phyloP scores from a whole-genome alignment of 2,113 vertebrate species.

The Grammomys surdaster region DNA sequence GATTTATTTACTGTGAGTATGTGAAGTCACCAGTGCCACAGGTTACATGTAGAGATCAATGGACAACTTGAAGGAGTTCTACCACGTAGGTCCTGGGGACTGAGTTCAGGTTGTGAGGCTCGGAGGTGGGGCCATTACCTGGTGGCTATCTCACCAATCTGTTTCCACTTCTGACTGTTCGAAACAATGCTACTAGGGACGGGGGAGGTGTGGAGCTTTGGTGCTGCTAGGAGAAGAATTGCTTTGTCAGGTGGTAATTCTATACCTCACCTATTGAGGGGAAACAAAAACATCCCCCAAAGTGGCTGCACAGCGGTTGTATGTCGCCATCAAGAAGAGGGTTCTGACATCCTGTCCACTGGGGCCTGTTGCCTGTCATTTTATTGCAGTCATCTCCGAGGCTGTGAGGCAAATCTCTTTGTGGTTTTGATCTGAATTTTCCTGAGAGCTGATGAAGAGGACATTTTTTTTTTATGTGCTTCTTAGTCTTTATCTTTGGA shows the following conservation, averaged over 20 bases:
- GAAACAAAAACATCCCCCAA: neutral
- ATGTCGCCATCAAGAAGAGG: neutral
- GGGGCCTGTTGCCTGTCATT: neutral
- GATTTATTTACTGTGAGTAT: neutral
- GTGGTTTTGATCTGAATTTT: slow-evolving; percentile 12
- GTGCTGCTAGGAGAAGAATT: neutral
- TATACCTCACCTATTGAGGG: neutral
- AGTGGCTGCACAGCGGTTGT: neutral
- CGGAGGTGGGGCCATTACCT: neutral
- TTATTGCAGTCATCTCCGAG: neutral
- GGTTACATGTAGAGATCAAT: neutral
- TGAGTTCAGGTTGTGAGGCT: neutral
- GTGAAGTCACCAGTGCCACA: too few relatives aligned
- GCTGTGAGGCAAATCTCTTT: neutral
- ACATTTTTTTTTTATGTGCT: neutral
- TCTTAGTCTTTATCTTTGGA: neutral
- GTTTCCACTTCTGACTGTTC: neutral
- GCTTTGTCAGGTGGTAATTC: neutral
- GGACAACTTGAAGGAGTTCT: neutral
- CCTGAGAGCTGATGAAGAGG: neutral
- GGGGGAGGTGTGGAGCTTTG: neutral
- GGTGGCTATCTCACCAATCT: too few relatives aligned
- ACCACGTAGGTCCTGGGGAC: neutral
- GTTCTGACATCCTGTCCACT: neutral
- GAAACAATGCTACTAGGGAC: neutral